A percentile compares a stretch with the other conserved stretches of the same genome.
Conservation (phyloP, 2,113 vertebrate species). For the Aldabrachelys gigantea region DNA sequence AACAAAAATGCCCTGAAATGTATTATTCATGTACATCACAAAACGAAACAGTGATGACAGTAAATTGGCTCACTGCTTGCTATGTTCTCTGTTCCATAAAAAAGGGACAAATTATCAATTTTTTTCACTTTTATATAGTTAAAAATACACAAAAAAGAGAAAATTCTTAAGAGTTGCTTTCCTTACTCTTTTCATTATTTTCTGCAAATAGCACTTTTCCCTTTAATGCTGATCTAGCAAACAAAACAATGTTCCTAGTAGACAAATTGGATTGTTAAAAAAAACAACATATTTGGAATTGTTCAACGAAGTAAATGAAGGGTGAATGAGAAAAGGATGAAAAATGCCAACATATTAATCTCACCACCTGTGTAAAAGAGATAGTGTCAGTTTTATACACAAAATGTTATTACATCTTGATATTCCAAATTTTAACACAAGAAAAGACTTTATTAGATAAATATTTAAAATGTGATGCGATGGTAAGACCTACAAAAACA, state of each 20-base stretch:
- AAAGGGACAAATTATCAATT: neutral
- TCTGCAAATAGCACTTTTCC: neutral
- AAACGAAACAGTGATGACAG: neutral
- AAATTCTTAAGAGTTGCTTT: neutral
- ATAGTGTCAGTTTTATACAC: neutral
- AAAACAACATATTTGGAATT: neutral
- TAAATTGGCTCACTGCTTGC: neutral
- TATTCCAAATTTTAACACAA: neutral
- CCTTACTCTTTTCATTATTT: neutral
- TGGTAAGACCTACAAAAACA: neutral
- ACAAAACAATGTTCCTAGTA: fast-evolving
- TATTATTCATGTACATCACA: neutral
- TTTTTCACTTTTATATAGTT: neutral
- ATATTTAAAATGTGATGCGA: neutral
- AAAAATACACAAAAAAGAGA: neutral
- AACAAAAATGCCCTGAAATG: neutral
- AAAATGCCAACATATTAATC: neutral
- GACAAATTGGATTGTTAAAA: neutral
- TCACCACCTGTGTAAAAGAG: neutral
- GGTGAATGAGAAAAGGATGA: neutral
- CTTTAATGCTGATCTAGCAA: neutral
- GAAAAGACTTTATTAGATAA: neutral
- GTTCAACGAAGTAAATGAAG: neutral
- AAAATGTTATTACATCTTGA: neutral
- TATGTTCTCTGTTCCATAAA: neutral